A percentile compares a stretch with the other conserved stretches of the same genome.
phyloP scores from a whole-genome alignment of 64 coral and sea anemone genomes.

The Anthopleura sola region DNA sequence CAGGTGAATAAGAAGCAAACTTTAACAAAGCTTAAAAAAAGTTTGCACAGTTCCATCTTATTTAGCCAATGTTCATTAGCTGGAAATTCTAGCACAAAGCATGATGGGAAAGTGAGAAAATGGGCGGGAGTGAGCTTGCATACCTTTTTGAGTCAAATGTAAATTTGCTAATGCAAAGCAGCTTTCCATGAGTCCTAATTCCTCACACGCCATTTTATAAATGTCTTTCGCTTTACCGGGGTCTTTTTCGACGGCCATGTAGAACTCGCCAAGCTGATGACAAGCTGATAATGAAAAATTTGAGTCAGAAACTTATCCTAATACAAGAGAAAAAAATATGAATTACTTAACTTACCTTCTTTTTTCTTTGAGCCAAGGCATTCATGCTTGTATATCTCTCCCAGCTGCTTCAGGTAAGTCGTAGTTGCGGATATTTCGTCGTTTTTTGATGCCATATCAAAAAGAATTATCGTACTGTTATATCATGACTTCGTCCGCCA shows the following conservation, averaged over 20 bases:
- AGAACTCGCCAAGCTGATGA: conserved; percentile 89
- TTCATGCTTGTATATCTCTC: conserved; percentile 90
- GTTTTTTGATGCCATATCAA: conserved; percentile 3
- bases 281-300: conserved; percentile 57
- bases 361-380: conserved; percentile 79
- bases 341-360: conserved; percentile 61
- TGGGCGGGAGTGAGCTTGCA: no score
- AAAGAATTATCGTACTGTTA: not conserved
- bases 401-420: conserved; percentile 69
- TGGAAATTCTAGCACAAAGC: no score
- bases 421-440: conserved; percentile 35
- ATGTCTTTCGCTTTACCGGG: conserved; percentile 80
- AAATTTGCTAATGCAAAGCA: conserved; percentile 89
- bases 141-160: conserved; percentile 86
- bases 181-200: conserved; percentile 78
- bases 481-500: conserved; percentile 2
- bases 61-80: no score
- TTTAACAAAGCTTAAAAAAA: no score
- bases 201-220: conserved; percentile 76
- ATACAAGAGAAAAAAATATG: not conserved
- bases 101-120: no score
- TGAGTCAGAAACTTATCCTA: not conserved
- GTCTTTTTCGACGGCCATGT: conserved; percentile 82
- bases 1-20: no score
- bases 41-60: no score